Base-by-base conservation (phyloP, 1,140 invertebrate genomes). In the Teleopsis dalmanni region DNA sequence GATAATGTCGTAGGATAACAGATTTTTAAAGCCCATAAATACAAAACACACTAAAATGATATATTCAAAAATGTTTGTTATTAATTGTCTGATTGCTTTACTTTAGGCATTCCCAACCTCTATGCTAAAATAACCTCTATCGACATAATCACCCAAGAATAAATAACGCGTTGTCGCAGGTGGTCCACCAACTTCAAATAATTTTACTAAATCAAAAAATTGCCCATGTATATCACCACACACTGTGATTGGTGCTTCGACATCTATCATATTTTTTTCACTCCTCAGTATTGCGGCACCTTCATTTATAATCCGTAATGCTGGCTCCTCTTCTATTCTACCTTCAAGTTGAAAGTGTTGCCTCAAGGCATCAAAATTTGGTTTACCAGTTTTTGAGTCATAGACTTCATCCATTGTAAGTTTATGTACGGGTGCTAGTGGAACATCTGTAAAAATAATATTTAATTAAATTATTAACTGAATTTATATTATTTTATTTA, bases 71-170 rank as follows among this genome's bases (percentile, higher is more conserved):
- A 38, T 3, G 4, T 21, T 26, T 29, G 21, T 37, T 27, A 26
- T 19, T 27, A 37, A 16, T 18, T 37, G 4, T 23, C 13, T 11
- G 14, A 8, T 11, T 22, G 37, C 6, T 23, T 23, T 11, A 29
- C 16, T 2, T 9, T 21, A 42, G 16, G 23, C 35, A 23, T 13
- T 34, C 21, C 19, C 78, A 70, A 92, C 89, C 85, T 98, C 96
- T 84, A 99, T 98, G 84, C 93, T 97, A 83, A 98, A 99, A 82
- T 98, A 98, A 75, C 96, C 96, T 82, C 96, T 84, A 80, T 99
- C 96, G 72, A 99, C 96, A 78, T 99, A 99, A 80, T 99, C 96
- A 59, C 96, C 96, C 65, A 99, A 85, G 81, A 99, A 99, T 74
- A 99, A 88, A 83, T 99, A 99, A 80, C 97, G 96, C 69, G 95